Evolutionary conservation across 2,113 vertebrate genomes (phyloP).

Genomic region (Trematocara zebra): DNA sequence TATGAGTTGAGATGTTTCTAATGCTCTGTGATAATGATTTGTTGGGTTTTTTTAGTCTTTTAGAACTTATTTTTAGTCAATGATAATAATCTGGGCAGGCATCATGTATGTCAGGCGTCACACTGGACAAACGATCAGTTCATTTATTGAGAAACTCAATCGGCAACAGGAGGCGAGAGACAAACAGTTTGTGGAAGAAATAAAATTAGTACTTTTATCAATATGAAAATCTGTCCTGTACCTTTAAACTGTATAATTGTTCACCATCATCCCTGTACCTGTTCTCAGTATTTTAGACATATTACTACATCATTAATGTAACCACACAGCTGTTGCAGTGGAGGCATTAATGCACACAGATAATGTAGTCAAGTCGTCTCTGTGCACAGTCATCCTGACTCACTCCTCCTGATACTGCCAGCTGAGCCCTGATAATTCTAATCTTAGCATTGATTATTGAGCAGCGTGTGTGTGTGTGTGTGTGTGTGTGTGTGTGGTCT

Average conservation of each 20-base stretch:
- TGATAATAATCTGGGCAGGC: neutral
- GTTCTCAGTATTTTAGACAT: neutral
- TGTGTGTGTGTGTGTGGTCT: neutral
- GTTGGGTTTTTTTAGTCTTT: neutral
- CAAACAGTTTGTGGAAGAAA: neutral
- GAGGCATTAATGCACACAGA: neutral
- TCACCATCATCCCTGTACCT: neutral
- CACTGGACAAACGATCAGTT: neutral
- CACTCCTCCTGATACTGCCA: neutral
- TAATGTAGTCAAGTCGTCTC: neutral
- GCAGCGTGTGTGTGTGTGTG: neutral
- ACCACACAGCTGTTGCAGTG: neutral
- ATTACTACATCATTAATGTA: neutral
- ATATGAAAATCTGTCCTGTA: neutral
- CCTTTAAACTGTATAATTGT: neutral
- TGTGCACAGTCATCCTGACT: constrained; percentile 31
- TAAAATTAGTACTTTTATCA: neutral
- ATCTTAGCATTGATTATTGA: neutral
- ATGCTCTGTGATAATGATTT: neutral
- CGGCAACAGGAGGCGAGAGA: neutral
- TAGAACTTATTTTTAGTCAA: neutral
- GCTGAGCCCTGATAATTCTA: neutral
- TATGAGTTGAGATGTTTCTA: neutral
- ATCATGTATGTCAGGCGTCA: neutral
- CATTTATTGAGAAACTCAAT: neutral